Evolutionary conservation across 2,888 invertebrate genomes (phyloP).

Genomic region (Diplazon laetatorius): DNA sequence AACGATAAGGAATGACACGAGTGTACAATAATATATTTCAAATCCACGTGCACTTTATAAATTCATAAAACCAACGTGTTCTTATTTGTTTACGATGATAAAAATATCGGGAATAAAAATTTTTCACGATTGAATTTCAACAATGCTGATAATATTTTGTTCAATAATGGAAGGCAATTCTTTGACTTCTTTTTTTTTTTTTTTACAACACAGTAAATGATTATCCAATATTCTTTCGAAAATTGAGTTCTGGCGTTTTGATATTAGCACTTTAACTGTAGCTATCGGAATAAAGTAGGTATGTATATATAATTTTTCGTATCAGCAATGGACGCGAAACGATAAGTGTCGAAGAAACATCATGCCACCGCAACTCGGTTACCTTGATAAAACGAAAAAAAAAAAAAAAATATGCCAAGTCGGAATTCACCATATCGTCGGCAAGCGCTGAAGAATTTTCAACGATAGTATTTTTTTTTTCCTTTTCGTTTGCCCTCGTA

Average conservation of each 20-base stretch:
- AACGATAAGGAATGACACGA: background rate
- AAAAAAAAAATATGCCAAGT: background rate
- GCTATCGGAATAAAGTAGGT: no score
- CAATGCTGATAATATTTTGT: no score
- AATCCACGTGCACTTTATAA: background rate
- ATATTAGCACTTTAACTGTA: background rate
- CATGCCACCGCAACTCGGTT: background rate
- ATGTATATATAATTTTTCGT: background rate
- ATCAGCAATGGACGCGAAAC: background rate
- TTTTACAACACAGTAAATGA: no score
- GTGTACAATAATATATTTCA: background rate
- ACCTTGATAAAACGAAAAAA: background rate
- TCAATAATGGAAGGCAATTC: no score
- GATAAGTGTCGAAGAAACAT: background rate
- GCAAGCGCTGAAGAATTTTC: conserved; percentile 1
- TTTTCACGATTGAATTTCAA: no score
- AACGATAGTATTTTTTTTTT: background rate
- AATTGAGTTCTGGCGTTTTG: no score
- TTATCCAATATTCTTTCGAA: no score
- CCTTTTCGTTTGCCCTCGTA: background rate
- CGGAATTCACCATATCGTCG: conserved; percentile 8
- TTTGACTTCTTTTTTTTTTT: no score
- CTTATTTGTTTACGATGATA: no score
- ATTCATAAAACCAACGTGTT: no score
- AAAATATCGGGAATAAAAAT: no score